These are phyloP conservation scores for Ptychochromis oligacanthus DNA, from an alignment of 2,113 vertebrate genomes.

Conservation along the genomic window DNA sequence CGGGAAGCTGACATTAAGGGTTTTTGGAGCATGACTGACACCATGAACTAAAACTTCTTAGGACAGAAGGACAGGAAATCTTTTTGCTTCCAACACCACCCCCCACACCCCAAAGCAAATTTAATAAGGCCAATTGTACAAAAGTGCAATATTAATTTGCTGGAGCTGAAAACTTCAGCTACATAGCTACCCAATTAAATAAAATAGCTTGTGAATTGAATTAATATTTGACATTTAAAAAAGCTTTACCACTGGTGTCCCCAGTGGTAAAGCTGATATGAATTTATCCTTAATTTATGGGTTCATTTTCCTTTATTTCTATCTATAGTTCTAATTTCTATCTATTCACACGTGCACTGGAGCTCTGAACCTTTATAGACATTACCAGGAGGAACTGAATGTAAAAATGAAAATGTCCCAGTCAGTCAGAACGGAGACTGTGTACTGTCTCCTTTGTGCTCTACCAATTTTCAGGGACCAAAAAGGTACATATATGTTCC, in stretches of 20 bases:
- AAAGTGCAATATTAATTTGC: background rate
- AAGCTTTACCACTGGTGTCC: background rate
- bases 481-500: background rate
- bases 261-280: background rate
- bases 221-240: background rate
- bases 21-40: too few relatives aligned
- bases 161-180: background rate
- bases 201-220: background rate
- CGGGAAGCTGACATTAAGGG: too few relatives aligned
- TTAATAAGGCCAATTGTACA: background rate
- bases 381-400: background rate
- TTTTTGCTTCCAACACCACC: background rate
- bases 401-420: background rate
- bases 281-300: background rate
- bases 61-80: background rate
- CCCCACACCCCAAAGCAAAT: background rate
- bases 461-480: background rate
- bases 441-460: background rate
- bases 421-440: background rate
- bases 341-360: background rate
- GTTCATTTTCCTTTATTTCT: background rate
- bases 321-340: too few relatives aligned
- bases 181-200: background rate
- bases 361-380: background rate
- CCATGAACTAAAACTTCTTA: background rate